Conservation (phyloP, 2,888 invertebrate species). For the Cotesia congregata region DNA sequence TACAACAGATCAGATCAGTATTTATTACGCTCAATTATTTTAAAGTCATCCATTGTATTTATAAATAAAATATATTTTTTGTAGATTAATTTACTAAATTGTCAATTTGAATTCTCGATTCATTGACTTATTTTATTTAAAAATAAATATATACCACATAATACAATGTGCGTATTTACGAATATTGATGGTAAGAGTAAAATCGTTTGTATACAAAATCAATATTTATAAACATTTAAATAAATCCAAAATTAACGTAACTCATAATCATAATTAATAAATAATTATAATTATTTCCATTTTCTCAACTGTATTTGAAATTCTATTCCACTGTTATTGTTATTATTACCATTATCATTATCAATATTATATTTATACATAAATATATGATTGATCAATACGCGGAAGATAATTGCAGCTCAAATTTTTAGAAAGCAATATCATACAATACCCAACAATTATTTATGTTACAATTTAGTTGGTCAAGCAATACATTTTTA, state of each 20-base stretch:
- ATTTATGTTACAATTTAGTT: conserved; percentile 4
- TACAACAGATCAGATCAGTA: background rate
- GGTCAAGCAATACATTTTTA: conserved; percentile 2
- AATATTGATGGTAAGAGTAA: background rate
- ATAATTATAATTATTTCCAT: background rate
- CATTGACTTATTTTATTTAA: no score
- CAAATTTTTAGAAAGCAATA: background rate
- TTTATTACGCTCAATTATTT: background rate
- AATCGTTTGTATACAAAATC: background rate
- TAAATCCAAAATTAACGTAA: background rate
- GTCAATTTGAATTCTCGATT: no score
- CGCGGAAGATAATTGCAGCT: background rate
- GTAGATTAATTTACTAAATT: no score
- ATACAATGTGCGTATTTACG: background rate
- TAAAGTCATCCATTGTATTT: no score
- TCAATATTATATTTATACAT: background rate
- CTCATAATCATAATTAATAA: background rate
- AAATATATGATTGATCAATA: background rate
- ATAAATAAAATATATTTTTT: no score
- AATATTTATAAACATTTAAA: background rate
- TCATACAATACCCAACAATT: conserved; percentile 1
- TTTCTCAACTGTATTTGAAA: background rate
- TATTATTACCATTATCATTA: background rate
- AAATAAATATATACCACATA: background rate
- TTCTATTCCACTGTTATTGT: background rate